phyloP scores from a whole-genome alignment of 2,797 vertebrate species.

The Amblyopsis hoosieri region DNA sequence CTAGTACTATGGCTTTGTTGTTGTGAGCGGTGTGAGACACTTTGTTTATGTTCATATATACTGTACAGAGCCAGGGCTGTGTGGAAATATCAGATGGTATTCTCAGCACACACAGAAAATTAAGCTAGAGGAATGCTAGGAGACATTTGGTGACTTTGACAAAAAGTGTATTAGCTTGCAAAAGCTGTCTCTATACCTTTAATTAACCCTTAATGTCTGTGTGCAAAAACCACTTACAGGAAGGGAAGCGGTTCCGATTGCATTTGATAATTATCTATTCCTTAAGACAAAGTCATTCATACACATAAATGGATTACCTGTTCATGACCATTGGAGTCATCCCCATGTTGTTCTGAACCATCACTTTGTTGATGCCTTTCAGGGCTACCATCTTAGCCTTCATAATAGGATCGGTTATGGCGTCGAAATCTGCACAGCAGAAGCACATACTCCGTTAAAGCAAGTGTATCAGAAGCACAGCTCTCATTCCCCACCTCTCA shows the following conservation, averaged over 20 bases:
- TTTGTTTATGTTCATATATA: too few species aligned
- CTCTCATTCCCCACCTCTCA: neutral
- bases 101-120: too few species aligned
- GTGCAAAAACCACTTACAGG: too few species aligned
- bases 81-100: too few species aligned
- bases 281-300: neutral
- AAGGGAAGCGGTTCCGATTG: neutral
- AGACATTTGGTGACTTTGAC: too few species aligned
- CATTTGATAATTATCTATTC: neutral
- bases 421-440: slow-evolving; percentile 88
- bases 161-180: too few species aligned
- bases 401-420: slow-evolving; percentile 98
- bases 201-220: too few species aligned
- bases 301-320: slow-evolving; percentile 80
- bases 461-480: neutral
- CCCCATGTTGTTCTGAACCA: slow-evolving; percentile 97
- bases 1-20: too few species aligned
- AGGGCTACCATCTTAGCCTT: slow-evolving; percentile 99
- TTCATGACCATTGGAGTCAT: slow-evolving; percentile 93
- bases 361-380: slow-evolving; percentile 99
- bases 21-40: too few species aligned
- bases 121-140: too few species aligned
- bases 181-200: too few species aligned
- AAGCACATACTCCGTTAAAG: neutral
- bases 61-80: too few species aligned